These are phyloP conservation scores for Dermolepida albohirtum DNA, from an alignment of 2,888 invertebrate species.

Conservation along the genomic window DNA sequence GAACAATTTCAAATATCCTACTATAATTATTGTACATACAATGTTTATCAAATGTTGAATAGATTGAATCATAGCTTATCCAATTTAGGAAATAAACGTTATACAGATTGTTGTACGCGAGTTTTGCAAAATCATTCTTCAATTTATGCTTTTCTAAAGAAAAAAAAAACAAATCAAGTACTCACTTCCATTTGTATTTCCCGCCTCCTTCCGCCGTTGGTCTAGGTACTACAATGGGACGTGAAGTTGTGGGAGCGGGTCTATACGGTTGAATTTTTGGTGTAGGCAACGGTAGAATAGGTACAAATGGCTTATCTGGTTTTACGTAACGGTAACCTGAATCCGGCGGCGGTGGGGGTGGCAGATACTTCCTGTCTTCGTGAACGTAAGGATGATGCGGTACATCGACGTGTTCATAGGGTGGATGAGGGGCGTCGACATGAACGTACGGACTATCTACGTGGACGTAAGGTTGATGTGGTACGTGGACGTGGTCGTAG, in stretches of 20 bases:
- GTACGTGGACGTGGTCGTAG: conserved; percentile 18
- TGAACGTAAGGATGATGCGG: conserved; percentile 33
- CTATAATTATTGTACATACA: too few relatives aligned
- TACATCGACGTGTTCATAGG: conserved; percentile 9
- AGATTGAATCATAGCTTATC: too few relatives aligned
- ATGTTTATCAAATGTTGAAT: too few relatives aligned
- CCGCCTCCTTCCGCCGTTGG: conserved; percentile 61
- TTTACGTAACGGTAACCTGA: background rate
- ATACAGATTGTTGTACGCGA: too few relatives aligned
- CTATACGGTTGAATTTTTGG: background rate
- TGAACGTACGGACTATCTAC: conserved; percentile 18
- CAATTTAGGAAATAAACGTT: too few relatives aligned
- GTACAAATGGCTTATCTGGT: background rate
- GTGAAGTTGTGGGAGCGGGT: background rate
- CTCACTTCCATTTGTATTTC: conserved; percentile 67
- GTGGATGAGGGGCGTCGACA: background rate
- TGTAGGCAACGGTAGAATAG: background rate
- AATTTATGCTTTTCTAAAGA: too few relatives aligned
- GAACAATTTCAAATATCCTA: too few relatives aligned
- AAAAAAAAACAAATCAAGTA: too few relatives aligned
- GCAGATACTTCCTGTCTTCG: conserved; percentile 14
- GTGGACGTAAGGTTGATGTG: background rate
- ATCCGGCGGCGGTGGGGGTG: background rate
- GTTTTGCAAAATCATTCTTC: too few relatives aligned
- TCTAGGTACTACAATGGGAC: conserved; percentile 1